Evolutionary conservation across 2,797 vertebrate genomes (phyloP), one percentile per base, ranked within the genome.

Genomic region (Crenuchus spilurus): DNA sequence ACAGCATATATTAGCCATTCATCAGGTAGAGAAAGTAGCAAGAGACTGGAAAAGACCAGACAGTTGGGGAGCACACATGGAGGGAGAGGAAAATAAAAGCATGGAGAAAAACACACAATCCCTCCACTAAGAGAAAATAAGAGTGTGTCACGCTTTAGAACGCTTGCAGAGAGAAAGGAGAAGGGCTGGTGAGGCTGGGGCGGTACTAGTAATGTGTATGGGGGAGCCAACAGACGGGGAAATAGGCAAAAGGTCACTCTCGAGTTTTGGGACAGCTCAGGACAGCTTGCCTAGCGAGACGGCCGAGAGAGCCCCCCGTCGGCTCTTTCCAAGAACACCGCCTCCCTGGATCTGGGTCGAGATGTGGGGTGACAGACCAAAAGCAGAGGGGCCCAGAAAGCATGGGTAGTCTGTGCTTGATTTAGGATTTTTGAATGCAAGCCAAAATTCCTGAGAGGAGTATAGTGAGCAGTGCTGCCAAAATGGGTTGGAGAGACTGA

Each of bases 361-460:
- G 84, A 85, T 84, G 84, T 80, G 87, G 88, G 89, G 84, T 83
- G 88, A 84, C 75, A 80, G 81, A 83, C 74, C 70, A 54, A 20
- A 74, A 87, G 79, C 61, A 69, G 80, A 65, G 87, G 84, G 87
- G 85, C 85, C 86, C 84, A 41, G 55, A 70, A 84, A 84, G 80
- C 84, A 83, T 77, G 55, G 74, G 76, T 78, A 78, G 88, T 81
- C 87, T 89, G 88, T 5, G 77, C 81, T 87, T 91, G 87, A 92
- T 93, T 92, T 92, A 91, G 84, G 85, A 90, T 87, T 86, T 83
- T 88, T 92, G 91, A 91, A 90, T 72, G 2, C 1, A 7, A 54
- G 91, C 91, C 91, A 93, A 94, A 86, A 94, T 92, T 93, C 91
- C 90, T 89, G 85, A 86, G 88, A 84, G 66, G 86, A 88, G 85